Base-by-base conservation (phyloP, 2,797 vertebrate species). In the Xyrichtys novacula region DNA sequence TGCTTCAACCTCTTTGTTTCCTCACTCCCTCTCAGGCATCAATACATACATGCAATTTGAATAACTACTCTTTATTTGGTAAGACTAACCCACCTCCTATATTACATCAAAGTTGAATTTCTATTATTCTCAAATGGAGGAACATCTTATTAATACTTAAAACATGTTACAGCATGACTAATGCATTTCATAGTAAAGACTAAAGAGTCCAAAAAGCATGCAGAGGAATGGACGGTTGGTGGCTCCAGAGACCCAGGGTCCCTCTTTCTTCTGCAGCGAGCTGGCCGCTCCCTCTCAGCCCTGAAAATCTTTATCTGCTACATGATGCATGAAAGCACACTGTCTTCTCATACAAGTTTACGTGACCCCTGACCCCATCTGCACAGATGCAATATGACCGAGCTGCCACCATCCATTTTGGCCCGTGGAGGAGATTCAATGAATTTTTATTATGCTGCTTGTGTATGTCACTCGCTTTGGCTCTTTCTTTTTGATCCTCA, bases 251-350 rank as follows among this genome's bases (percentile, higher is more conserved):
- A 76, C 52, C 11, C 40, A 16, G 61, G 25, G 56, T 60, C 43
- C 39, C 61, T 47, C 26, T 62, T 60, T 61, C 56, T 65, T 71
- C 78, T 65, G 52, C 76, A 34, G 50, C 12, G 7, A 54, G 38
- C 50, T 17, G 36, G 55, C 60, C 55, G 15, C 69, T 53, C 71
- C 70, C 52, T 47, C 76, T 71, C 71, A 46, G 70, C 80, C 81
- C 86, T 78, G 36, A 79, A 93, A 93, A 93, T 93, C 93, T 93
- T 94, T 97, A 98, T 97, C 96, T 98, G 96, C 95, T 98, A 95
- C 95, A 92, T 95, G 95, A 96, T 96, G 97, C 96, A 97, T 98
- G 97, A 97, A 95, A 98, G 97, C 95, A 91, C 93, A 94, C 93
- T 95, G 94, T 96, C 95, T 90, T 89, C 94, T 94, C 95, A 96